Evolutionary conservation across 2,888 invertebrate species (phyloP).

Genomic region (Suillia variegata): DNA sequence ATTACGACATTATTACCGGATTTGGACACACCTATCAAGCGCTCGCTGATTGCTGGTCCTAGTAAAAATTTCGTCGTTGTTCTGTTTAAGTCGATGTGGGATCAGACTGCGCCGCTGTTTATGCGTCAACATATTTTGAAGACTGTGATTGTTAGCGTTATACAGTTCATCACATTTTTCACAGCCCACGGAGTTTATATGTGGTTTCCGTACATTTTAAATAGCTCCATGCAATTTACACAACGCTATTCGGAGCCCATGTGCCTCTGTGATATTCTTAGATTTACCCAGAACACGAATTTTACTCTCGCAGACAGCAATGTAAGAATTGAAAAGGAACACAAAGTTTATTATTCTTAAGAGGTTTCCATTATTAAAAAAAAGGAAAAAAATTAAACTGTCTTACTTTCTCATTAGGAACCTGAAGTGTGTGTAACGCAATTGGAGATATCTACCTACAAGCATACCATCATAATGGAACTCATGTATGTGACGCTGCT

Average conservation of each 20-base stretch:
- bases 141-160: slow-evolving; percentile 47
- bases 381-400: too few species aligned
- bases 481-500: slow-evolving; percentile 40
- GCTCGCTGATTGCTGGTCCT: not conserved
- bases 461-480: slow-evolving; percentile 46
- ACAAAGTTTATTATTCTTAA: too few species aligned
- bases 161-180: slow-evolving; percentile 52
- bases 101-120: slow-evolving; percentile 54
- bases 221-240: slow-evolving; percentile 47
- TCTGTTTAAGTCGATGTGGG: slow-evolving; percentile 47
- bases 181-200: slow-evolving; percentile 52
- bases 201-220: slow-evolving; percentile 56
- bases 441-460: slow-evolving; percentile 44
- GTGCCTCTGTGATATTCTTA: slow-evolving; percentile 46
- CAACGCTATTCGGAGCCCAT: slow-evolving; percentile 37
- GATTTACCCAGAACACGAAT: slow-evolving; percentile 29
- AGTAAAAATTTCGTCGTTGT: slow-evolving; percentile 13
- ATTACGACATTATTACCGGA: slow-evolving; percentile 28
- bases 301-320: not conserved
- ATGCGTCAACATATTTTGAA: slow-evolving; percentile 40
- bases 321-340: too few species aligned
- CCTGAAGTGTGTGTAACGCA: slow-evolving; percentile 37
- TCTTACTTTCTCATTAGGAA: too few species aligned
- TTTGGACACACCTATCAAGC: slow-evolving; percentile 20
- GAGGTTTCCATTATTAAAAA: too few species aligned